Evolutionary conservation across 2,113 vertebrate genomes (phyloP), one percentile per base, ranked within the genome.

Genomic region (Lampris megalopsis): DNA sequence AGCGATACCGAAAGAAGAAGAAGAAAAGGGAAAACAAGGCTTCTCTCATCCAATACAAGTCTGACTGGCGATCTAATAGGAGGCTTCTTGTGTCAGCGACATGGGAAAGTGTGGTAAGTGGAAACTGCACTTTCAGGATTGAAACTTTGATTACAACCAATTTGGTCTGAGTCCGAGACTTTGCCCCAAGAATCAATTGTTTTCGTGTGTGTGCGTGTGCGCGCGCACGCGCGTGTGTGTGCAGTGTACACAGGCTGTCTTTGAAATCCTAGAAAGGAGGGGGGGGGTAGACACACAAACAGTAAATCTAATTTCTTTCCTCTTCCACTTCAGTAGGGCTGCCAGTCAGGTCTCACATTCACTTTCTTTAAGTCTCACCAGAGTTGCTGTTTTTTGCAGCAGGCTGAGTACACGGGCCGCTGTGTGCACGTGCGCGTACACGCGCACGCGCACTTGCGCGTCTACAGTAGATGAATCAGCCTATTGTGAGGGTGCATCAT

Each of bases 31-130:
- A 24, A 63, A 50, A 45, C 66, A 43, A 73, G 9, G 49, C 64
- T 66, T 66, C 50, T 71, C 68, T 73, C 2, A 36, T n/a, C 73
- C 71, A 54, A 54, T 36, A n/a, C 43, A 59, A 61, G 42, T 42
- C n/a, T 43, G 63, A 63, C 68, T 73, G 38, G 40, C 64, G 66
- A 52, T 71, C 68, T 70, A 50, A 69, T 64, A 72, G 68, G 74
- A 79, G 71, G 62, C 52, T 72, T 71, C 54, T 81, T 73, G 63
- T 73, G 73, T 84, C 73, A 73, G 79, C 81, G 87, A 71, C 70
- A 95, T 95, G 94, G 94, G 94, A 48, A 95, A 94, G 75, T 94
- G 94, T 88, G 93, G 94, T 95, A 87, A 89, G 91, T 86, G 53
- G 57, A 76, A 73, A 79, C 42, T 70, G 47, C 10, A 70, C n/a